phyloP scores from a whole-genome alignment of 2,888 invertebrate genomes.

The Toxonevra muliebris region DNA sequence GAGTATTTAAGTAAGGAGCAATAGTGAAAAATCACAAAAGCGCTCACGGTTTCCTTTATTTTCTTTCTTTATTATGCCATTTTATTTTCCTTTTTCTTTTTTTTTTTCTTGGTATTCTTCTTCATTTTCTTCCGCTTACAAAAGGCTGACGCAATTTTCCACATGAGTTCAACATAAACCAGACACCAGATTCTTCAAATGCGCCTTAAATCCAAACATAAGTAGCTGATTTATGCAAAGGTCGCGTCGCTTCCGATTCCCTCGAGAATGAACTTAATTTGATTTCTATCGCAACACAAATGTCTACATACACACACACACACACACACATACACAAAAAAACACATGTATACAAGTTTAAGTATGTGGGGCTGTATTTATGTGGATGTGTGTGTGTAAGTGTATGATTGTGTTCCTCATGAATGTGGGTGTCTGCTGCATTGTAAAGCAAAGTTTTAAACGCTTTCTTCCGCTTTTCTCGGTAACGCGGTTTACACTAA shows the following conservation, averaged over 20 bases:
- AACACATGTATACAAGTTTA: not conserved
- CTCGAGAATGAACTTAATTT: conserved; percentile 21
- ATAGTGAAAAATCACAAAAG: too few species aligned
- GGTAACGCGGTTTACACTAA: too few species aligned
- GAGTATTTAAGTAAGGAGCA: too few species aligned
- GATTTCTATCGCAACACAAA: conserved; percentile 18
- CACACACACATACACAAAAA: too few species aligned
- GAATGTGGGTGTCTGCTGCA: not conserved
- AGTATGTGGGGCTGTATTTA: not conserved
- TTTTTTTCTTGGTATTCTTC: not conserved
- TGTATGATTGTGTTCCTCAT: too few species aligned
- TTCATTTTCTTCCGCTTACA: not conserved
- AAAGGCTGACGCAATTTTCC: conserved; percentile 3
- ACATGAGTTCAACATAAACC: conserved; percentile 5
- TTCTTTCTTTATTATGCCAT: not conserved
- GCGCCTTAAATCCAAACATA: conserved; percentile 6
- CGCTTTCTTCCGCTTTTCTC: not conserved
- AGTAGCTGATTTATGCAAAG: conserved; percentile 13
- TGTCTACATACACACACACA: not conserved
- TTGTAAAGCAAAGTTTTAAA: not conserved
- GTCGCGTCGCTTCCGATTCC: not conserved
- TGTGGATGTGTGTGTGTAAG: not conserved
- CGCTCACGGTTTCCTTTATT: too few species aligned
- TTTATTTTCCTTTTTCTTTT: not conserved
- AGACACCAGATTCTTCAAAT: not conserved